Percentiles rank a stretch among this genome's conserved stretches.
Conservation (phyloP, 1,140 invertebrate genomes). For the Paraescarpia echinospica region DNA sequence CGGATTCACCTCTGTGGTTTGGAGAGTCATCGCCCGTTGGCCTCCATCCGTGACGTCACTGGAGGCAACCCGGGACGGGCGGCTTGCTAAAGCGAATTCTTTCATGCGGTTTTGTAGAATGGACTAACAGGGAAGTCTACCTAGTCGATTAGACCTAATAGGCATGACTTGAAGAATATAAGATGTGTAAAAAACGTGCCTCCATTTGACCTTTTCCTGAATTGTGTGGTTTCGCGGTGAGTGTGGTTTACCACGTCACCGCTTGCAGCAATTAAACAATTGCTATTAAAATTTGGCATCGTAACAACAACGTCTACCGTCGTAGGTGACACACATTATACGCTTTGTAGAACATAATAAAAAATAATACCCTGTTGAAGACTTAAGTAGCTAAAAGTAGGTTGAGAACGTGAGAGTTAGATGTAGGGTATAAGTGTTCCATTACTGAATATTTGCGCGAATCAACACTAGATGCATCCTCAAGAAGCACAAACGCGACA, state of each 20-base stretch:
- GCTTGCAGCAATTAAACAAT: too few relatives aligned
- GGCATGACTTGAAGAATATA: too few relatives aligned
- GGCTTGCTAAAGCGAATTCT: background rate
- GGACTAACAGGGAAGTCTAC: too few relatives aligned
- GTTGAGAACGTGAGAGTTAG: background rate
- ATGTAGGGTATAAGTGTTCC: too few relatives aligned
- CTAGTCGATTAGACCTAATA: too few relatives aligned
- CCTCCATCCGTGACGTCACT: background rate
- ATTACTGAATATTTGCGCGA: too few relatives aligned
- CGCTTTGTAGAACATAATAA: background rate
- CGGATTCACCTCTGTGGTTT: background rate
- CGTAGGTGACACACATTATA: background rate
- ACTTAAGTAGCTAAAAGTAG: background rate
- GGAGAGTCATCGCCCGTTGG: background rate
- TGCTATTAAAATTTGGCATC: too few relatives aligned
- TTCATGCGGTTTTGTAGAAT: too few relatives aligned
- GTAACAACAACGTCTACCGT: background rate
- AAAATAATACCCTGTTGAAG: background rate
- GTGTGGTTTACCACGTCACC: too few relatives aligned
- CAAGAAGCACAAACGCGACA: background rate
- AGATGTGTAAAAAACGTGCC: too few relatives aligned
- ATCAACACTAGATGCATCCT: background rate
- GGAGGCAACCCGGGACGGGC: background rate
- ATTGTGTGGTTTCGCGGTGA: too few relatives aligned
- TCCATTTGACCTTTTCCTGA: too few relatives aligned